Percentiles rank a stretch among this genome's conserved stretches.
These are phyloP conservation scores for Rhabdomys dilectus DNA, from an alignment of 2,113 vertebrate species.

Conservation along the genomic window DNA sequence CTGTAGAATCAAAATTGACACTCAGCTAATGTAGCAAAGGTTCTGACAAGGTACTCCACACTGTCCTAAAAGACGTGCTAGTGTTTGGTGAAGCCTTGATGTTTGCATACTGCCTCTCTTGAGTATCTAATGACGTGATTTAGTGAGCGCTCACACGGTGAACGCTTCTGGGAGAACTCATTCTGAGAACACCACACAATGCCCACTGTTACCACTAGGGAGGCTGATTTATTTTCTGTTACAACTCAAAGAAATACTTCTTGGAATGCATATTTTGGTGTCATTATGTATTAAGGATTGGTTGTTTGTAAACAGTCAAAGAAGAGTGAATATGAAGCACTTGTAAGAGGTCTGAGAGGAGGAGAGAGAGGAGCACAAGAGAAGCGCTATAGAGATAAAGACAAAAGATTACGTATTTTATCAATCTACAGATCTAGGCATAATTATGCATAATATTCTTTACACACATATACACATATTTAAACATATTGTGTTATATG, in stretches of 20 bases:
- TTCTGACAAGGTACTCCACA: background rate
- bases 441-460: background rate
- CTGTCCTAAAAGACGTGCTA: conserved; percentile 24
- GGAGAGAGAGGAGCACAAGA: background rate
- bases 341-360: background rate
- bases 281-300: conserved; percentile 18
- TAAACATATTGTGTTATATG: background rate
- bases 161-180: background rate
- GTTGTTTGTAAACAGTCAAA: background rate
- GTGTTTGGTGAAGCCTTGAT: background rate
- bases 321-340: background rate
- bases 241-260: background rate
- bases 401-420: background rate
- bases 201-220: background rate
- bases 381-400: background rate
- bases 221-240: background rate
- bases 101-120: background rate
- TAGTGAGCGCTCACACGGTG: background rate
- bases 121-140: conserved; percentile 13
- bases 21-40: background rate
- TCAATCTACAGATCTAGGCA: background rate
- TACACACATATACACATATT: background rate
- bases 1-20: background rate
- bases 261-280: background rate
- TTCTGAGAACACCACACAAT: background rate